Conservation (phyloP, 2,113 vertebrate genomes). For the Merops nubicus region DNA sequence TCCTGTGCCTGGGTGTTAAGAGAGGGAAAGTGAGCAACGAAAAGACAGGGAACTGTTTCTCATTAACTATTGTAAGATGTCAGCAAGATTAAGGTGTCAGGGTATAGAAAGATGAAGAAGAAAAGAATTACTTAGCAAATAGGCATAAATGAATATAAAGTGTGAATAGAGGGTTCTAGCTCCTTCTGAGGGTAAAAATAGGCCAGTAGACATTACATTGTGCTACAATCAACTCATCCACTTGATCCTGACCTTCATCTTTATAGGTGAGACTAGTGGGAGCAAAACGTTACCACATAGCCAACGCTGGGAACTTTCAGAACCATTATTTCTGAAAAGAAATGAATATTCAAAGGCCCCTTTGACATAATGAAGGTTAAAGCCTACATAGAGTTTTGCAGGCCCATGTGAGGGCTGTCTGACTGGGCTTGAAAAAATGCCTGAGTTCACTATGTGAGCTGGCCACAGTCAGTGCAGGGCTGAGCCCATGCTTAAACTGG, state of each 20-base stretch:
- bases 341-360: constrained; percentile 31
- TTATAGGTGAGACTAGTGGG: constrained; percentile 8
- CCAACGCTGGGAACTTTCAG: not conserved
- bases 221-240: not conserved
- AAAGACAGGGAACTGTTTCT: constrained; percentile 66
- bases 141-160: constrained; percentile 60
- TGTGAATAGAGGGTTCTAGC: not conserved
- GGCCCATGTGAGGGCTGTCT: not conserved
- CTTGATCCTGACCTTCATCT: not conserved
- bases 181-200: constrained; percentile 17
- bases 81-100: constrained; percentile 68
- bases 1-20: constrained; percentile 1
- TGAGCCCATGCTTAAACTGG: accelerated
- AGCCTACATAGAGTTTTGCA: not conserved
- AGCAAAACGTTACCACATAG: not conserved
- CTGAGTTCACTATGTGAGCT: not conserved
- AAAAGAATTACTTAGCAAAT: constrained; percentile 61
- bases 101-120: constrained; percentile 45
- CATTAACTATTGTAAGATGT: constrained; percentile 66
- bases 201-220: not conserved
- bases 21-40: not conserved
- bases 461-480: not conserved
- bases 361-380: constrained; percentile 39
- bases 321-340: constrained; percentile 28
- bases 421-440: not conserved